These are phyloP conservation scores for Prosopocoilus inquinatus DNA, from an alignment of 2,888 invertebrate species.

Conservation along the genomic window DNA sequence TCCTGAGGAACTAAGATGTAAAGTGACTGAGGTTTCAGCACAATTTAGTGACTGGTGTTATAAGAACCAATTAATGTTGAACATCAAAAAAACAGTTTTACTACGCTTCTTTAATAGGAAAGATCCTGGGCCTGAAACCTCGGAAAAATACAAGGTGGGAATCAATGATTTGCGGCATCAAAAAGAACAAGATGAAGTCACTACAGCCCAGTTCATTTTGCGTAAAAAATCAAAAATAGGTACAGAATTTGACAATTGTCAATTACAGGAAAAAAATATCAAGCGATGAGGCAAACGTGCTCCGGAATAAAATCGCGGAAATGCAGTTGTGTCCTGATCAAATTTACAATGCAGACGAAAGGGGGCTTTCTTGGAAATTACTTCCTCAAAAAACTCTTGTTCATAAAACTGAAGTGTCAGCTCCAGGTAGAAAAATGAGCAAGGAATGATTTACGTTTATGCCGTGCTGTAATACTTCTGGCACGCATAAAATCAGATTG, in stretches of 20 bases:
- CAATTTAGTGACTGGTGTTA: no score
- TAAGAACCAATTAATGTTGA: no score
- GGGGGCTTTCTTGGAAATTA: conserved; percentile 28
- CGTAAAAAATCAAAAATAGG: conserved; percentile 9
- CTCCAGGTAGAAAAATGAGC: conserved; percentile 28
- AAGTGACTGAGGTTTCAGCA: no score
- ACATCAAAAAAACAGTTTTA: no score
- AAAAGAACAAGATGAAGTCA: neutral
- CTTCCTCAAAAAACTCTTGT: conserved; percentile 28
- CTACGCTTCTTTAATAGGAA: no score
- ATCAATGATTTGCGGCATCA: conserved; percentile 5
- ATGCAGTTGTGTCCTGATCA: conserved; percentile 14
- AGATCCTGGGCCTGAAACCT: no score
- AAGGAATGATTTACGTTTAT: conserved; percentile 28
- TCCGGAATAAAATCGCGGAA: conserved; percentile 10
- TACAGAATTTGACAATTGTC: conserved; percentile 14
- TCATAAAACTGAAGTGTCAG: conserved; percentile 21
- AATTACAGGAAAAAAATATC: conserved; percentile 11
- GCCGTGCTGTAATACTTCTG: conserved; percentile 34
- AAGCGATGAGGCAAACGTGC: conserved; percentile 3
- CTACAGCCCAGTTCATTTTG: neutral
- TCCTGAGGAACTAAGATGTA: no score
- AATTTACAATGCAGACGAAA: conserved; percentile 33
- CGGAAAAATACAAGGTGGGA: conserved; percentile 7
- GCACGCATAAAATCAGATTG: no score